Base-by-base conservation (phyloP, 2,113 vertebrate genomes). In the Turdus rufiventris region DNA sequence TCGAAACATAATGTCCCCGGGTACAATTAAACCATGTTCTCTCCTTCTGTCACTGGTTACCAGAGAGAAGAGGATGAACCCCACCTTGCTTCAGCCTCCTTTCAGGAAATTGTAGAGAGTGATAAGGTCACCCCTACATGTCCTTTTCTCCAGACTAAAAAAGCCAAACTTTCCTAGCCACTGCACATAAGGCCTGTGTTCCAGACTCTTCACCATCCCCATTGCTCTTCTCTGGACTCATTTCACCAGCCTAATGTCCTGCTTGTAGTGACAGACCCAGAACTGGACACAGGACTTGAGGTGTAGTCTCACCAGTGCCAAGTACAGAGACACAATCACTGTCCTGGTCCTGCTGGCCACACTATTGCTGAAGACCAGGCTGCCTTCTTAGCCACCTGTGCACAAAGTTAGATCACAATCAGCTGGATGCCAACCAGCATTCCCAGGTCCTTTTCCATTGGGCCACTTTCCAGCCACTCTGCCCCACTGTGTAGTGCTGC, bases 211-310 rank as follows among this genome's bases (percentile, higher is more conserved):
- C 8, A 19, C 11, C 20, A 50, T 63, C 4, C 5, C 20, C 31
- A 12, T 6, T 42, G 8, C 3, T 25, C 20, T 42, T 42, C 29
- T 79, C 40, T 48, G 31, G 25, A 48, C 10, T 29, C 4, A 2
- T 20, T 47, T 14, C 29, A 63, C 29, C 19, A 26, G 4, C 17
- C 34, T 14, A 34, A 13, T 18, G 9, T 34, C 16, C 17, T 40
- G 26, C 15, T 28, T 31, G 16, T 25, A 34, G 3, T 71, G 6
- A 63, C 29, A 3, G 11, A 6, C 25, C 20, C 42, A 31, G 25
- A 63, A 48, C 4, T 12, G 33, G 15, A 19, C 18, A 45, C 16
- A 31, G 29, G 2, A 42, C 40, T 56, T 0, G 0, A 26, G 7
- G 5, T 14, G 8, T 14, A 31, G 3, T 47, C 29, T n/a, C 24